Base-by-base conservation (phyloP, 1,140 invertebrate genomes). In the Zaprionus davidi region DNA sequence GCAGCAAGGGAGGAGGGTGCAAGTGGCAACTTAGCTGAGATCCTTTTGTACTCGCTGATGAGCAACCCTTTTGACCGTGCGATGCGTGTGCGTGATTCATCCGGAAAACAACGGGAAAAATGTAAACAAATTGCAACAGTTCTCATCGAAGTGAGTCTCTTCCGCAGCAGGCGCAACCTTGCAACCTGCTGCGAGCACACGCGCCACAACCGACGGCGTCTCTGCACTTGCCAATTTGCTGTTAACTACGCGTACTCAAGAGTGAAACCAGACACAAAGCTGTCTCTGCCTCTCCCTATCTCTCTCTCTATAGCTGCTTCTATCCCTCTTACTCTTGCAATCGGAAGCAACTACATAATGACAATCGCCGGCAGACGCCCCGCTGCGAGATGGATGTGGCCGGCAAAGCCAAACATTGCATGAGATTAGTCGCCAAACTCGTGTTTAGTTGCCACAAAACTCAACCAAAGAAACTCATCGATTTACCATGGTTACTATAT, bases 101-200 rank as follows among this genome's bases (percentile, higher is more conserved):
- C 12, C 46, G 24, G 49, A 46, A 63, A 26, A 46, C 41, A 46
- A 46, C n/a, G n/a, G 41, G 2, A 9, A 46, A 20, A 62, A 22
- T 53, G 51, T 6, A 63, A 86, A 84, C 83, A 87, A 87, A 87
- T 87, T 87, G 83, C 83, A 83, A 87, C 84, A 87, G 84, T 87
- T 87, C 83, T 87, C 83, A 86, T 84, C 76, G 24, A 20, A 55
- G 38, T 2, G 28, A 34, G 31, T 34, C 41, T n/a, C 41, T 17
- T 44, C 41, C 41, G 6, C 41, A 3, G 6, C 68, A 71, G 49
- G 12, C 28, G 49, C 36, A 20, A 46, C 24, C 26, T 31, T 67
- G 46, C 68, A 83, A 88, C 83, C 83, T 87, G 83, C 83, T 87
- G 83, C 24, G 83, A 15, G 13, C 36, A 71, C 83, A 87, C 83